Conservation (phyloP, 1,140 invertebrate genomes). For the Pararge aegeria region DNA sequence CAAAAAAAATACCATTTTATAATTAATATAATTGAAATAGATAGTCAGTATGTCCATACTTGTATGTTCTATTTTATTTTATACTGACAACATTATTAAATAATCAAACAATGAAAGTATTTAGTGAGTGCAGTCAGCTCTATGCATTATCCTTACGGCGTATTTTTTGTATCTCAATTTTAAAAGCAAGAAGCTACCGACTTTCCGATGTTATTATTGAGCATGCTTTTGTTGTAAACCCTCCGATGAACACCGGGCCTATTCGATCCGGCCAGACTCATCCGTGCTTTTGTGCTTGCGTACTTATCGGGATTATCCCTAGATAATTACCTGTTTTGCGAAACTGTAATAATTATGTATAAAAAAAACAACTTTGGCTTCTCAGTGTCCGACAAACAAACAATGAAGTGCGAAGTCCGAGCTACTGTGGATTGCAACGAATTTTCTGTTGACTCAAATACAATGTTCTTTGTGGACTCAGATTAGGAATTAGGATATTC, state of each 20-base stretch:
- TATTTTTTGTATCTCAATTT: constrained; percentile 50
- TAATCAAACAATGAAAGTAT: constrained; percentile 1
- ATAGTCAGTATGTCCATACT: too few relatives aligned
- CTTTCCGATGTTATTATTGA: constrained; percentile 72
- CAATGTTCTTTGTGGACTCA: constrained; percentile 16
- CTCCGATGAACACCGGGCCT: constrained; percentile 55
- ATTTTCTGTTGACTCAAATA: constrained; percentile 42
- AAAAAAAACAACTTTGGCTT: constrained; percentile 55
- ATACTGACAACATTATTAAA: not conserved
- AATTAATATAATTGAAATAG: too few relatives aligned
- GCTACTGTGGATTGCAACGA: constrained; percentile 45
- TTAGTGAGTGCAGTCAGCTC: constrained; percentile 1
- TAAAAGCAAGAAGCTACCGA: constrained; percentile 74
- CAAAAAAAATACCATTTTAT: too few relatives aligned
- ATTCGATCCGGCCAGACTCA: constrained; percentile 45
- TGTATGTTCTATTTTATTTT: too few relatives aligned
- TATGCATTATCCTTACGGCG: constrained; percentile 33
- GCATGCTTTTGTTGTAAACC: constrained; percentile 61
- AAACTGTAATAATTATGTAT: constrained; percentile 65
- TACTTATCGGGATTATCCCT: constrained; percentile 67
- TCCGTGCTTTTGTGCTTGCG: constrained; percentile 49
- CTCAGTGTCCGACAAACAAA: constrained; percentile 59
- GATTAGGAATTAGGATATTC: not conserved
- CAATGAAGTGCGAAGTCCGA: constrained; percentile 39
- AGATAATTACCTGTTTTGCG: constrained; percentile 73